Conservation (phyloP, 2,888 invertebrate genomes). For the Poecilobothrus nobilitatus region DNA sequence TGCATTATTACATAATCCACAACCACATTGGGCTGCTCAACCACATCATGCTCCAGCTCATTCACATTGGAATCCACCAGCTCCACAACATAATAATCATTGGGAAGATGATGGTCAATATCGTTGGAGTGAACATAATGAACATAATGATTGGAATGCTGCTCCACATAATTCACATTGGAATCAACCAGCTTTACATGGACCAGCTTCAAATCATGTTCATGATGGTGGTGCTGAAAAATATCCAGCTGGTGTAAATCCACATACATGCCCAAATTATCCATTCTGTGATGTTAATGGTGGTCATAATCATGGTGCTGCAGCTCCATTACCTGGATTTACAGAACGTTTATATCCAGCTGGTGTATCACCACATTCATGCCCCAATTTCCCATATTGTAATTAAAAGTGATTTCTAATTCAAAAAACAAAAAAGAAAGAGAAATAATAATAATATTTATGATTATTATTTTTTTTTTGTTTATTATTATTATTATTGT, state of each 20-base stretch:
- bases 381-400: conserved; percentile 47
- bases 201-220: conserved; percentile 26
- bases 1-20: conserved; percentile 41
- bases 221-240: conserved; percentile 35
- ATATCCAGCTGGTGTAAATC: conserved; percentile 46
- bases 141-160: conserved; percentile 31
- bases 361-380: conserved; percentile 44
- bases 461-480: no score
- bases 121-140: conserved; percentile 28
- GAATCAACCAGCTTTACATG: conserved; percentile 29
- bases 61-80: conserved; percentile 24
- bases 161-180: conserved; percentile 25
- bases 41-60: conserved; percentile 19
- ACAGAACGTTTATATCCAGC: conserved; percentile 45
- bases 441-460: no score
- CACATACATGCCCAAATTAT: conserved; percentile 48
- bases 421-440: no score
- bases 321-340: conserved; percentile 44
- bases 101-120: conserved; percentile 23
- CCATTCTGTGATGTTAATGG: conserved; percentile 46
- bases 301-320: conserved; percentile 35
- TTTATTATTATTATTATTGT: no score
- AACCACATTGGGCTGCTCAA: conserved; percentile 35
- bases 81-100: conserved; percentile 26
- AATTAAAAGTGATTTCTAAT: conserved; percentile 28